Evolutionary conservation across 1,140 invertebrate genomes (phyloP).

Genomic region (Tribolium madens): DNA sequence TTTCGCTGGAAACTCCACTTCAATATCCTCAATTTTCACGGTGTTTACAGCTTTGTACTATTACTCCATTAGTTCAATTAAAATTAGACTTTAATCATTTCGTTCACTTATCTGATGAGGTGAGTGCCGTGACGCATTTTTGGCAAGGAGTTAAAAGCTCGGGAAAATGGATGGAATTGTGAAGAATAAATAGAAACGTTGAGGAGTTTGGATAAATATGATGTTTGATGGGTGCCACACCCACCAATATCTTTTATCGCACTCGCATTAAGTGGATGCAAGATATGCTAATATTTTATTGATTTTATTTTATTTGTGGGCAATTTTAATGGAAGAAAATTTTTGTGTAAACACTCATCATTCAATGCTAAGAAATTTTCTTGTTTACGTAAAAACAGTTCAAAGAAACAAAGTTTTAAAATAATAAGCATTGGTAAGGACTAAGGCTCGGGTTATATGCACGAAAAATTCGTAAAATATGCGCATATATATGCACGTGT

Average conservation of each 20-base stretch:
- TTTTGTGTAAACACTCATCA: neutral
- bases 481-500: too few relatives aligned
- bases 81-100: slow-evolving; percentile 5
- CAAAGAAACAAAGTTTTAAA: too few relatives aligned
- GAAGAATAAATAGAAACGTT: slow-evolving; percentile 10
- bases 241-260: slow-evolving; percentile 27
- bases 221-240: slow-evolving; percentile 10
- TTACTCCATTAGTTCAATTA: slow-evolving; percentile 17
- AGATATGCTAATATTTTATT: slow-evolving; percentile 25
- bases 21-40: neutral
- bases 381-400: neutral
- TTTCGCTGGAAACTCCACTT: slow-evolving; percentile 2
- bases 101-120: too few relatives aligned
- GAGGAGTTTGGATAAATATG: slow-evolving; percentile 9
- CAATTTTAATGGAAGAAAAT: too few relatives aligned
- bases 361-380: too few relatives aligned
- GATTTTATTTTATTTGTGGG: slow-evolving; percentile 1
- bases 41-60: slow-evolving; percentile 1
- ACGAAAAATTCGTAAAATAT: too few relatives aligned
- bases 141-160: slow-evolving; percentile 11
- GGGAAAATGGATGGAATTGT: slow-evolving; percentile 11
- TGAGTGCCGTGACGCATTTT: neutral
- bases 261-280: slow-evolving; percentile 13
- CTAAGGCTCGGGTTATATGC: too few relatives aligned
- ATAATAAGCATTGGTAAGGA: too few relatives aligned